Percentiles rank a stretch among this genome's conserved stretches.
Evolutionary conservation across 92 coral and sea anemone genomes (phyloP).

Genomic region (Epizoanthus rinbou): DNA sequence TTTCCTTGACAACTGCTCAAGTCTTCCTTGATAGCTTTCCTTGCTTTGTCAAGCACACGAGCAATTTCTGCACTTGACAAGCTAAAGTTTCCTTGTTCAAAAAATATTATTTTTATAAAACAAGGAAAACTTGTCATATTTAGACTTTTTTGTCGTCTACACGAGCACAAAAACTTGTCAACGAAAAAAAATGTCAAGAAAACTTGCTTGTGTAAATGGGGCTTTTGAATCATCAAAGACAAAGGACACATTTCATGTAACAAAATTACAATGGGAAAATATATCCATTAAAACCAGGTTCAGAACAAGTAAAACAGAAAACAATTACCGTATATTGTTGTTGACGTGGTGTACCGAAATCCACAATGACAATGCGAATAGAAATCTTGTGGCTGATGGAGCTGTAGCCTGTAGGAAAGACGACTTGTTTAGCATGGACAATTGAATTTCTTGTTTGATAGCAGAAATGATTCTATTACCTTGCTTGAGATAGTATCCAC

Average conservation of each 20-base stretch:
- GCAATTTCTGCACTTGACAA: too few species aligned
- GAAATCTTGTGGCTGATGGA: conserved; percentile 3
- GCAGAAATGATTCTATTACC: too few species aligned
- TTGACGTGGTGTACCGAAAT: neutral
- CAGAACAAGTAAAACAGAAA: neutral
- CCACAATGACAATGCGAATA: neutral
- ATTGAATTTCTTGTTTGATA: too few species aligned
- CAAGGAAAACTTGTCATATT: too few species aligned
- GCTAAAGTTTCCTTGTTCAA: neutral
- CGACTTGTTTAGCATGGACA: neutral
- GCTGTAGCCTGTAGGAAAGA: conserved; percentile 13
- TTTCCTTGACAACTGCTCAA: too few species aligned
- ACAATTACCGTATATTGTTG: conserved; percentile 14
- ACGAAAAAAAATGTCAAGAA: neutral
- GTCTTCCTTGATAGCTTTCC: too few species aligned
- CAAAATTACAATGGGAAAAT: conserved; percentile 1
- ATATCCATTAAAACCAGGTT: neutral
- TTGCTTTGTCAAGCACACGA: too few species aligned
- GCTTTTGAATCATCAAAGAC: conserved; percentile 3
- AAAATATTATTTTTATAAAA: too few species aligned
- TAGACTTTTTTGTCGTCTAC: neutral
- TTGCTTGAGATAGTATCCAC: too few species aligned
- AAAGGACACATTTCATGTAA: neutral
- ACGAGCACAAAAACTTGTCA: neutral
- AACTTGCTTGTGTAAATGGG: neutral